These are phyloP conservation scores for Leptopilina boulardi DNA, from an alignment of 1,140 invertebrate species.

Conservation along the genomic window DNA sequence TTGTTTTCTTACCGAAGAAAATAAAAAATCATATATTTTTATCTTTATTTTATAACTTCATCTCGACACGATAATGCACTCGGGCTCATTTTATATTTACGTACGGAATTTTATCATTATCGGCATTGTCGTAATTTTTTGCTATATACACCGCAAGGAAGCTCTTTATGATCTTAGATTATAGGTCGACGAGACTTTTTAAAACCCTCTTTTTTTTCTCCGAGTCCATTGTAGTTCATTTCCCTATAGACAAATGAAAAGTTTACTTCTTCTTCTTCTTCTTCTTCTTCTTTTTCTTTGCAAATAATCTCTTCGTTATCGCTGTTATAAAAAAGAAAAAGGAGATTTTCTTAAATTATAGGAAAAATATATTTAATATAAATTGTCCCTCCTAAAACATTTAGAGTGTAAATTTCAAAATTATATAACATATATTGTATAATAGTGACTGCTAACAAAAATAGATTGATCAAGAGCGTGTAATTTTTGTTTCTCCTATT, in stretches of 20 bases:
- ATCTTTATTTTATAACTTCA: not conserved
- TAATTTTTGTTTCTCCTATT: not conserved
- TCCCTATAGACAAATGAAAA: conserved; percentile 22
- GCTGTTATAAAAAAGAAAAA: not conserved
- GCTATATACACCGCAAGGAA: conserved; percentile 15
- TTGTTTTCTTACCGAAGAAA: not conserved
- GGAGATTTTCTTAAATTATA: not conserved
- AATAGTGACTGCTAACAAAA: no score
- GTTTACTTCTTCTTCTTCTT: not conserved
- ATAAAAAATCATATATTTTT: not conserved
- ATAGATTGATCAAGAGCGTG: not conserved
- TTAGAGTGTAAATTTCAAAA: no score
- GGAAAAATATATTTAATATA: not conserved
- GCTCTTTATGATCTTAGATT: conserved; percentile 24
- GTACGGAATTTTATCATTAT: conserved; percentile 9
- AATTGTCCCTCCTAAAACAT: no score
- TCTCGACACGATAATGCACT: conserved; percentile 2
- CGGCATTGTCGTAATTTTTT: conserved; percentile 20
- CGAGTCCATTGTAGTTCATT: conserved; percentile 6
- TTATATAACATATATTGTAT: no score
- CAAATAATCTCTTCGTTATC: conserved; percentile 10
- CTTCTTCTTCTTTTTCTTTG: not conserved
- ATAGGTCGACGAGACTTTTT: not conserved
- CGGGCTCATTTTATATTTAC: not conserved
- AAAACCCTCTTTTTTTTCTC: not conserved